Percentiles rank a stretch among this genome's conserved stretches.
phyloP scores from a whole-genome alignment of 2,797 vertebrate species.

The Anabas testudineus region DNA sequence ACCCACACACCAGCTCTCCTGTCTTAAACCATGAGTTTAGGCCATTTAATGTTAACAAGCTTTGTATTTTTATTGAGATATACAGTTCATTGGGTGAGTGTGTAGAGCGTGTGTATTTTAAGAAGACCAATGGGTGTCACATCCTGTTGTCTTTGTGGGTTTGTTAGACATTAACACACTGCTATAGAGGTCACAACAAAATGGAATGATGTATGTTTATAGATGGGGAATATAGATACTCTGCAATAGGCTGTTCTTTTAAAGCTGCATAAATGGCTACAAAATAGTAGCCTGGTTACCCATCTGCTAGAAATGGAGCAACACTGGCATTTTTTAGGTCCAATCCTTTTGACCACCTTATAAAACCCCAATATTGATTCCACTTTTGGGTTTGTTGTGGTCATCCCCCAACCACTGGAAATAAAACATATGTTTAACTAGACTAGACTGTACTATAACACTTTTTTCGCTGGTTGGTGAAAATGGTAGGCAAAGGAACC shows the following conservation, averaged over 20 bases:
- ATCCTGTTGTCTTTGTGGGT: conserved; percentile 10
- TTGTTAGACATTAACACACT: conserved; percentile 27
- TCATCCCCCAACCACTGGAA: too few species aligned
- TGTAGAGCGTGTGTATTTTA: conserved; percentile 15
- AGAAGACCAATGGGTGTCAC: conserved; percentile 30
- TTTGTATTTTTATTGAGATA: conserved; percentile 27
- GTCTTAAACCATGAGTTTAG: conserved; percentile 8
- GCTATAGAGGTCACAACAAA: not conserved
- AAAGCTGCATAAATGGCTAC: not conserved
- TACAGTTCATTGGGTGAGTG: conserved; percentile 16
- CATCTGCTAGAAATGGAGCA: not conserved
- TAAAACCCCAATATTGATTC: not conserved
- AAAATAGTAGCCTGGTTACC: not conserved
- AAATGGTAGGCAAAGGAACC: too few species aligned
- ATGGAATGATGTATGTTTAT: conserved; percentile 5
- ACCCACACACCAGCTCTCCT: conserved; percentile 22
- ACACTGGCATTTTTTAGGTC: not conserved
- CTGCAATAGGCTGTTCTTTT: not conserved
- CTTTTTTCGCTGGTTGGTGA: too few species aligned
- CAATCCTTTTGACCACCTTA: not conserved
- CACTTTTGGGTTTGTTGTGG: too few species aligned
- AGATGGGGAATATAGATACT: not conserved
- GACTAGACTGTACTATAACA: too few species aligned
- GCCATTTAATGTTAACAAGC: conserved; percentile 32
- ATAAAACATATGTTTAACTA: too few species aligned